Conservation (phyloP, 2,797 vertebrate genomes). For the Xyrichtys novacula region DNA sequence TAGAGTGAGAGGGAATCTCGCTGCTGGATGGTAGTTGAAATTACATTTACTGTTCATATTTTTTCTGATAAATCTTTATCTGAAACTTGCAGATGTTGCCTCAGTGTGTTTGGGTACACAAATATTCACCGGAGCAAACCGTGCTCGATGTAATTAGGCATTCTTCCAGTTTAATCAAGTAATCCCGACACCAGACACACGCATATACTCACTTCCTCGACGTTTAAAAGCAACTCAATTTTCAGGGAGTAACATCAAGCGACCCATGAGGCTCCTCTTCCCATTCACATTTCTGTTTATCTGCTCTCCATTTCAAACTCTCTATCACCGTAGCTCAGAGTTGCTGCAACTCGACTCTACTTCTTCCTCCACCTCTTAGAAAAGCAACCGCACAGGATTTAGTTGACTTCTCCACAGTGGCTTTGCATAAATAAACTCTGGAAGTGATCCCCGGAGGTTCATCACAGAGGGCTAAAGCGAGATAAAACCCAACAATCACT, state of each 20-base stretch:
- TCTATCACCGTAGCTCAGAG: conserved; percentile 48
- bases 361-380: conserved; percentile 49
- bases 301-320: conserved; percentile 34
- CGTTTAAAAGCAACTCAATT: conserved; percentile 51
- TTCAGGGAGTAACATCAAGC: conserved; percentile 50
- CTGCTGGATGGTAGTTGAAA: conserved; percentile 45
- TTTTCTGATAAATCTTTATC: conserved; percentile 73
- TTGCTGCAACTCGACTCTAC: conserved; percentile 25
- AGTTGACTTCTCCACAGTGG: conserved; percentile 56
- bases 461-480: conserved; percentile 24
- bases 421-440: conserved; percentile 72
- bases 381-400: conserved; percentile 55
- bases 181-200: conserved; percentile 39
- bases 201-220: conserved; percentile 6
- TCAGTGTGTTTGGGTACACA: conserved; percentile 61
- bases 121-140: conserved; percentile 47
- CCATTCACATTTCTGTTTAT: conserved; percentile 48
- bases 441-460: conserved; percentile 37
- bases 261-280: conserved; percentile 36
- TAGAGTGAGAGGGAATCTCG: conserved; percentile 20
- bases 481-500: conserved; percentile 58
- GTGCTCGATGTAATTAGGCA: conserved; percentile 73
- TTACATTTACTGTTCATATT: conserved; percentile 52
- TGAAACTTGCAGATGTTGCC: conserved; percentile 68
- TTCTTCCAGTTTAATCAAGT: conserved; percentile 74